Conservation (phyloP, 1,140 invertebrate species). For the Dendrolimus punctatus region DNA sequence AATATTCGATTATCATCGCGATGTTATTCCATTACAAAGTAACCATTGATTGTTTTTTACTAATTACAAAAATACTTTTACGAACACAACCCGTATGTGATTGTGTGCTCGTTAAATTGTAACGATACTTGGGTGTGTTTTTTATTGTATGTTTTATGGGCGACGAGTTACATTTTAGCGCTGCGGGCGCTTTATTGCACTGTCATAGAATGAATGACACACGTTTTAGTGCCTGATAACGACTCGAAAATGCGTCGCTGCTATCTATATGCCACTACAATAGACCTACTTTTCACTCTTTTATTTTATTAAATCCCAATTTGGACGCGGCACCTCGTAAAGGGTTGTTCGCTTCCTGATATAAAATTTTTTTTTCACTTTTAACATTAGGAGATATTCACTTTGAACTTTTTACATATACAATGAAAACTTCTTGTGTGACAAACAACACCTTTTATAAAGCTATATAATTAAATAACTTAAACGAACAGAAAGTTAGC, state of each 20-base stretch:
- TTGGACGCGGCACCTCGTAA: too few species aligned
- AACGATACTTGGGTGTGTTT: slow-evolving; percentile 52
- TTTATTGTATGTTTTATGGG: slow-evolving; percentile 64
- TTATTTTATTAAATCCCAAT: slow-evolving; percentile 12
- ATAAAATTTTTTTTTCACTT: too few species aligned
- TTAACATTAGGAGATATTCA: too few species aligned
- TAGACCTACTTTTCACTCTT: slow-evolving; percentile 13
- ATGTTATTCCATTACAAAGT: slow-evolving; percentile 23
- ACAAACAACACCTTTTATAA: too few species aligned
- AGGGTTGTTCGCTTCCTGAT: too few species aligned
- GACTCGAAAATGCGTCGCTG: slow-evolving; percentile 27
- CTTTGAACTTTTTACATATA: too few species aligned
- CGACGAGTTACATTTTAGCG: slow-evolving; percentile 66
- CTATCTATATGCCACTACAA: slow-evolving; percentile 28
- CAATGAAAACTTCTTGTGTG: too few species aligned
- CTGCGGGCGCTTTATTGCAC: slow-evolving; percentile 64
- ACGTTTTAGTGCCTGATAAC: slow-evolving; percentile 66
- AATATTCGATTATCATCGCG: background rate
- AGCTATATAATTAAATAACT: too few species aligned
- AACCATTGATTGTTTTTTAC: slow-evolving; percentile 40
- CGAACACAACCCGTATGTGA: slow-evolving; percentile 53
- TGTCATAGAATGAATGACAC: slow-evolving; percentile 54
- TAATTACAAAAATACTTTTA: slow-evolving; percentile 36
- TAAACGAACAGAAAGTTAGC: too few species aligned
- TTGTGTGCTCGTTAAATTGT: slow-evolving; percentile 62